phyloP scores from a whole-genome alignment of 35 echinoderm and acorn worm species.

The Apostichopus californicus region DNA sequence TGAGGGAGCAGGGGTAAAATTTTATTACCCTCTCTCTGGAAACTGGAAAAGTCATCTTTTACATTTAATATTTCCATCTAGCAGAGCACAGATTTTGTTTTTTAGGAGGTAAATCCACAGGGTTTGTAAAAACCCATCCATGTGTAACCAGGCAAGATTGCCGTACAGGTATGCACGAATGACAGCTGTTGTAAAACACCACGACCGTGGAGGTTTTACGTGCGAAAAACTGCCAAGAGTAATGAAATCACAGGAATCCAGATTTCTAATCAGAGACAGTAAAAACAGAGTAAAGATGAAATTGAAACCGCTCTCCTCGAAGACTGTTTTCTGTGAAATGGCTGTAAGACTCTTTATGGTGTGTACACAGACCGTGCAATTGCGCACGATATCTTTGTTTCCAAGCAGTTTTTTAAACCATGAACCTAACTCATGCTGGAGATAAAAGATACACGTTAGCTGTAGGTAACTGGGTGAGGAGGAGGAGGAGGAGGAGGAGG shows the following conservation, averaged over 20 bases:
- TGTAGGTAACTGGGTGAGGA: too few relatives aligned
- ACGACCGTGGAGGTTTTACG: background rate
- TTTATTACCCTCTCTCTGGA: background rate
- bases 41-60: background rate
- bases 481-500: too few relatives aligned
- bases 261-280: background rate
- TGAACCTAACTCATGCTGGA: too few relatives aligned
- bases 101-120: background rate
- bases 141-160: background rate
- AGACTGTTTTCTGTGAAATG: background rate
- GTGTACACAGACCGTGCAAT: background rate
- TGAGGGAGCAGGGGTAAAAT: background rate
- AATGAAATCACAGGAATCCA: background rate
- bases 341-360: background rate
- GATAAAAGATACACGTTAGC: too few relatives aligned
- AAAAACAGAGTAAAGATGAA: background rate
- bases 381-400: too few relatives aligned
- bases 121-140: background rate
- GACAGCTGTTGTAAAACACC: background rate
- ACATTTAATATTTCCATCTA: background rate
- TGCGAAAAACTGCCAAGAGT: background rate
- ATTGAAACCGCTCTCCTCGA: background rate
- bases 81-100: background rate
- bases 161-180: background rate
- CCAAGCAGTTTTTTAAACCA: too few relatives aligned